phyloP scores from a whole-genome alignment of 2,888 invertebrate genomes.

The Tachina fera region DNA sequence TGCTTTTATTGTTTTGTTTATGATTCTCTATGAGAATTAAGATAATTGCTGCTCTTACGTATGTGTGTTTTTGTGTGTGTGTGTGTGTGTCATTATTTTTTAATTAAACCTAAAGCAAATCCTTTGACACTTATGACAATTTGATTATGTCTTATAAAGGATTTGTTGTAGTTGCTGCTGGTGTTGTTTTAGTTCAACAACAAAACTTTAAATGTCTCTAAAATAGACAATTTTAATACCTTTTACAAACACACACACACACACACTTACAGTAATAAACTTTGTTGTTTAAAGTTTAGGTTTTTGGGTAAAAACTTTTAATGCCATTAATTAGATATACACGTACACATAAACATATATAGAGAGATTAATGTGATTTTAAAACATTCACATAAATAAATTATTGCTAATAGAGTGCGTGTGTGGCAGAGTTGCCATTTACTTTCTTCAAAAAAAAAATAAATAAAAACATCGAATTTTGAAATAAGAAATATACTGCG shows the following conservation, averaged over 20 bases:
- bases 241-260: not conserved
- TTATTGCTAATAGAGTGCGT: not conserved
- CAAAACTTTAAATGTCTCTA: not conserved
- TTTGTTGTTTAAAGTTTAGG: conserved; percentile 5
- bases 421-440: not conserved
- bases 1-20: not conserved
- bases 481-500: too few species aligned
- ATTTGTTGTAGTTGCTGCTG: not conserved
- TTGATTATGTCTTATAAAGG: conserved; percentile 20
- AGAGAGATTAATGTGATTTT: not conserved
- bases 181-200: not conserved
- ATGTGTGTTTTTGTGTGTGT: not conserved
- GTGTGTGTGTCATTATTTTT: not conserved
- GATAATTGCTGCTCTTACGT: not conserved
- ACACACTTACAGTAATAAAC: too few species aligned
- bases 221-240: not conserved
- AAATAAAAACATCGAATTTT: too few species aligned
- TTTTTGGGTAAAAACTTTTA: conserved; percentile 16
- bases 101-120: not conserved
- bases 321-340: conserved; percentile 1
- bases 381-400: conserved; percentile 8
- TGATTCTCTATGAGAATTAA: not conserved
- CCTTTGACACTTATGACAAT: conserved; percentile 31
- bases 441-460: not conserved
- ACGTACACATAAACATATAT: not conserved